These are phyloP conservation scores for Galaxea fascicularis DNA, from an alignment of 92 coral and sea anemone genomes.

Conservation along the genomic window DNA sequence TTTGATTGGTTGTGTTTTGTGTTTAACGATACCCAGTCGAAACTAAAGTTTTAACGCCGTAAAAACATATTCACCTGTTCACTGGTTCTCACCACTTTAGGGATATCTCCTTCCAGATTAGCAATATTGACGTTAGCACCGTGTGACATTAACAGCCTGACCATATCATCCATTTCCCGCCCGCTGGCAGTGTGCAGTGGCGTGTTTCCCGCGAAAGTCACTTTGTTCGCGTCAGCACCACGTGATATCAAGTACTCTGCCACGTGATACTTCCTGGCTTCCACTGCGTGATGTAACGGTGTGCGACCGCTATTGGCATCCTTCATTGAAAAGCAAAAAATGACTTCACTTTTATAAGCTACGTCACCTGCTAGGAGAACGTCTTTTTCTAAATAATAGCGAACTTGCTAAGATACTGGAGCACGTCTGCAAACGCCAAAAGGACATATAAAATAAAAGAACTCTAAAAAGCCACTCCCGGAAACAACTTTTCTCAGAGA, in stretches of 20 bases:
- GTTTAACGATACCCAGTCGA: too few relatives aligned
- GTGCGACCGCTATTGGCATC: conserved; percentile 96
- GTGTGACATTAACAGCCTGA: conserved; percentile 62
- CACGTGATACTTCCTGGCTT: conserved; percentile 82
- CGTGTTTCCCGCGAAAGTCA: conserved; percentile 95
- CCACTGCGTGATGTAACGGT: conserved; percentile 98
- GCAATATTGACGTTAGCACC: conserved; percentile 91
- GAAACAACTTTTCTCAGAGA: too few relatives aligned
- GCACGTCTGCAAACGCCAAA: too few relatives aligned
- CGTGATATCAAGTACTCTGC: conserved; percentile 81
- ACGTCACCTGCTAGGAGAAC: not conserved
- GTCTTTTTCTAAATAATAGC: too few relatives aligned
- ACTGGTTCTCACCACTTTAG: conserved; percentile 79
- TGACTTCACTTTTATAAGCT: not conserved
- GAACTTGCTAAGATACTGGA: too few relatives aligned
- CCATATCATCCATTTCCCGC: conserved; percentile 90
- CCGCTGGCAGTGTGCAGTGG: conserved; percentile 97
- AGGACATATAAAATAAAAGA: too few relatives aligned
- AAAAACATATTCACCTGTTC: conserved; percentile 55
- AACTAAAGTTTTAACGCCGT: not conserved
- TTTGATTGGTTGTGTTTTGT: too few relatives aligned
- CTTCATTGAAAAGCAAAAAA: conserved; percentile 33
- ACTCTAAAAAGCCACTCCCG: too few relatives aligned
- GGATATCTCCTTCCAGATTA: conserved; percentile 91
- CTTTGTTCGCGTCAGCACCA: conserved; percentile 88